Evolutionary conservation across 2,797 vertebrate genomes (phyloP), one percentile per base, ranked within the genome.

Genomic region (Anas flavirostris): DNA sequence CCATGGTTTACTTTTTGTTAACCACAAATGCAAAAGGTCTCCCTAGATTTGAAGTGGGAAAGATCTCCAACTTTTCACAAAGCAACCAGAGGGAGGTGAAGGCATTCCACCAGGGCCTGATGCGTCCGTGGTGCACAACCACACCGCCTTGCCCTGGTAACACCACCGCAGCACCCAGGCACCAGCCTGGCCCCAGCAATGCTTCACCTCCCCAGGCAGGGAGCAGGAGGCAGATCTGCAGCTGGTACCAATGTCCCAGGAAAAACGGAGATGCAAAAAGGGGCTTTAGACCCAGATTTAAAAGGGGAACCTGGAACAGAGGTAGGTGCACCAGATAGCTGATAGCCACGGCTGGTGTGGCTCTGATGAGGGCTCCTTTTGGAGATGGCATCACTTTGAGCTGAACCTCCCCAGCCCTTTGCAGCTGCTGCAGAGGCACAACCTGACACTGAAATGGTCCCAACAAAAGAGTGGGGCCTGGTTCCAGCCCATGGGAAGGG

Each of bases 81-180:
- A 58, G 69, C 28, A 68, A 5, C 28, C 10, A 10, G 28, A 48
- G 4, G 12, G 37, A 35, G 2, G 3, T 33, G 58, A 81, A 81
- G 66, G 77, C 10, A 70, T 4, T 63, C 26, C 67, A 33, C 1
- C 28, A 10, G 5, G 29, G 77, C 17, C 5, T 21, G n/a, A 17
- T 7, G 11, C 37, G 59, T 5, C 12, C 0, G 0, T 0, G 26
- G 16, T 6, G 43, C 43, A 55, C 63, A 59, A 53, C 26, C 10
- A 3, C 0, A 1, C 52, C 59, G 43, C 60, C 33, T 84, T 56
- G 10, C 22, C 21, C n/a, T 35, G 0, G 0, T 9, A 53, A 39
- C 64, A 64, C 19, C 31, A 1, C 53, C 82, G 23, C 43, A 8
- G 3, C 39, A 17, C 77, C 31, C 4, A 2, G 8, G 55, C 44